A percentile compares a stretch with the other conserved stretches of the same genome.
Evolutionary conservation across 1,140 invertebrate species (phyloP).

Genomic region (Stenopsyche tienmushanensis): DNA sequence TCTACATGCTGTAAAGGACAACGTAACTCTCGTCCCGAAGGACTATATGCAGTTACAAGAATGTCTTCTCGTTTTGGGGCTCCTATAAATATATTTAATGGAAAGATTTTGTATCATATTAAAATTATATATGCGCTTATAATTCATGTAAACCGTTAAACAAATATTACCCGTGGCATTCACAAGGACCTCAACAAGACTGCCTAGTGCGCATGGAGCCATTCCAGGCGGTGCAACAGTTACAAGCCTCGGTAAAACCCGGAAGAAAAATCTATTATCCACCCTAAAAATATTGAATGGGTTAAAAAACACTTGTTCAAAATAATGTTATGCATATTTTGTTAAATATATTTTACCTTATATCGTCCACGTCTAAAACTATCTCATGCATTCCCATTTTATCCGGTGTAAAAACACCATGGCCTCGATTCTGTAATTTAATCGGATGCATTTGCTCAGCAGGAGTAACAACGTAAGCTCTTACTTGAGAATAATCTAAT

Average conservation of each 20-base stretch:
- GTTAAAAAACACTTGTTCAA: neutral
- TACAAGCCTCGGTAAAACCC: constrained; percentile 81
- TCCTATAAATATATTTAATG: constrained; percentile 58
- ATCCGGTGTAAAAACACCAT: constrained; percentile 82
- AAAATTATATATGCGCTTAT: constrained; percentile 9
- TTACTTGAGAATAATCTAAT: constrained; percentile 74
- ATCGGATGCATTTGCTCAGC: constrained; percentile 59
- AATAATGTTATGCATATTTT: constrained; percentile 9
- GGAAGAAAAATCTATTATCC: constrained; percentile 72
- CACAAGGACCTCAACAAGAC: constrained; percentile 93
- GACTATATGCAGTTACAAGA: constrained; percentile 85
- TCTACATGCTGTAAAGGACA: constrained; percentile 76
- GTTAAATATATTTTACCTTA: too few relatives aligned
- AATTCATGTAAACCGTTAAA: constrained; percentile 6
- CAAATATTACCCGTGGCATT: constrained; percentile 68
- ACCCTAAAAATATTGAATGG: constrained; percentile 45
- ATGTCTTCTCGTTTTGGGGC: constrained; percentile 79
- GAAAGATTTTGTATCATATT: constrained; percentile 13
- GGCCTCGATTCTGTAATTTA: constrained; percentile 68
- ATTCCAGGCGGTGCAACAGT: constrained; percentile 87
- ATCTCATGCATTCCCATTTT: constrained; percentile 92
- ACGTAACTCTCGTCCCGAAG: constrained; percentile 73
- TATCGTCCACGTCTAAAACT: constrained; percentile 63
- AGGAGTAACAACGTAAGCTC: constrained; percentile 81
- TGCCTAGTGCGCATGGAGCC: constrained; percentile 91